phyloP scores from a whole-genome alignment of 2,113 vertebrate genomes.

The Argyrosomus japonicus region DNA sequence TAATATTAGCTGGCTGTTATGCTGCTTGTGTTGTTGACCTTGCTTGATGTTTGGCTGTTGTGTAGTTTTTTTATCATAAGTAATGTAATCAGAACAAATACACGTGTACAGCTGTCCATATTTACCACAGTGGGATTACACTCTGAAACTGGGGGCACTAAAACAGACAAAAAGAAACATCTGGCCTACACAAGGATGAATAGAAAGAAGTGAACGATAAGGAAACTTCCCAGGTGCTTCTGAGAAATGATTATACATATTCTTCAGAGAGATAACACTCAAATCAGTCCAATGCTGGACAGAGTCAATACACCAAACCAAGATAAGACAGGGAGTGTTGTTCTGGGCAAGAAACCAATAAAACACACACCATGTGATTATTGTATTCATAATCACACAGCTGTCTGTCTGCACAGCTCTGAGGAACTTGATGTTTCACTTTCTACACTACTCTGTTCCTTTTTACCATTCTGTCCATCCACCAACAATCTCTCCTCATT shows the following conservation, averaged over 20 bases:
- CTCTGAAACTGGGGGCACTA: too few relatives aligned
- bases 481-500: not conserved
- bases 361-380: not conserved
- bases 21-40: too few relatives aligned
- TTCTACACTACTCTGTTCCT: not conserved
- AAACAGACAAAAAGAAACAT: not conserved
- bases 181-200: not conserved
- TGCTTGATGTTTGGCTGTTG: too few relatives aligned
- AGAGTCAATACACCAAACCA: constrained; percentile 31
- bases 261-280: not conserved
- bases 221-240: not conserved
- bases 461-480: not conserved
- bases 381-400: not conserved
- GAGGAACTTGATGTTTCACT: constrained; percentile 29
- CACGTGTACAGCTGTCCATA: too few relatives aligned
- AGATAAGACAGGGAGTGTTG: not conserved
- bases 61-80: too few relatives aligned
- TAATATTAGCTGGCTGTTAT: too few relatives aligned
- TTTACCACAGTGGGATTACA: too few relatives aligned
- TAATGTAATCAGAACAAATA: too few relatives aligned
- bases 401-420: not conserved
- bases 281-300: constrained; percentile 30
- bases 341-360: constrained; percentile 4
- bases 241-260: constrained; percentile 8
- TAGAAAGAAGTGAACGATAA: not conserved